Base-by-base conservation (phyloP, 2,888 invertebrate genomes). In the Acanthococcus lagerstroemiae region DNA sequence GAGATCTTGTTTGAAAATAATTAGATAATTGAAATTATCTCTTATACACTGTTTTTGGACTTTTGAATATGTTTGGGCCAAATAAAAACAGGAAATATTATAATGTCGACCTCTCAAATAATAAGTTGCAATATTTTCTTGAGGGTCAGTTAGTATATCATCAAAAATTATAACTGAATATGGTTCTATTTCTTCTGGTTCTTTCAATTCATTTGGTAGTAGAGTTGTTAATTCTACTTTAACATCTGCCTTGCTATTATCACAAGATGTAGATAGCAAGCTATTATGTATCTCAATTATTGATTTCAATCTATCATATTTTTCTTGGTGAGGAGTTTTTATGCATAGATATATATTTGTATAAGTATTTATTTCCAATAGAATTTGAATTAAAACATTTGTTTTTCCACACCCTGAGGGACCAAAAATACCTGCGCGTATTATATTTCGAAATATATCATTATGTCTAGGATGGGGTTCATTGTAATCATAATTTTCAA, bases 1-100 rank as follows among this genome's bases (percentile, higher is more conserved):
- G n/a, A 9, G 7, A 24, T 54, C 54, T 54, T 54, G 54, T 22
- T 21, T 15, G 26, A 48, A 48, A 48, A 48, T 15, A 25, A 55
- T 55, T 17, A 55, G 7, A 55, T 26, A 55, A 26, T 55, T 55
- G 21, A 55, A 55, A 55, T 55, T 55, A n/a, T 55, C 55, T 1
- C 55, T 24, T n/a, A 55, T 55, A 55, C 55, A 25, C 21, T 55
- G 19, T n/a, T 55, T 55, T 17, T 25, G 55, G n/a, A 55, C 24
- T 26, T 55, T 54, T 15, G 24, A 25, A 21, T 54, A 54, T 24
- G 55, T 15, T 55, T 55, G 55, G 24, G 26, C 55, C 26, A 55
- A 26, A 24, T 55, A 55, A 55, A 25, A 55, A 55, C 55, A 55
- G 12, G 55, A 55, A 55, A 55, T 55, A 55, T 55, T 55, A 12